Evolutionary conservation across 2,113 vertebrate genomes (phyloP), one percentile per base, ranked within the genome.

Genomic region (Macroglossus sobrinus): DNA sequence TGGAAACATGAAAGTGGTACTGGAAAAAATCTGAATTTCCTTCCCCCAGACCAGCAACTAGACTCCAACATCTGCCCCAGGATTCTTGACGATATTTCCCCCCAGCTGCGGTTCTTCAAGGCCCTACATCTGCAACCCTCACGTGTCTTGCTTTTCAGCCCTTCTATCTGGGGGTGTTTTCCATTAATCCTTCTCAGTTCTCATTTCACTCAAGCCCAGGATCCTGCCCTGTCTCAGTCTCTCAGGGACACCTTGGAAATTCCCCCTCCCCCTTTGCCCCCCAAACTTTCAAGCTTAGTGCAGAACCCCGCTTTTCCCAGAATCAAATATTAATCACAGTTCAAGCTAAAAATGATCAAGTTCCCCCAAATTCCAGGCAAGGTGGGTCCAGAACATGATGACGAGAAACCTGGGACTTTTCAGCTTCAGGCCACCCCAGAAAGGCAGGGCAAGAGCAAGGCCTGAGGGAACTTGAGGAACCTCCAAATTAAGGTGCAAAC

Each of bases 251-350:
- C 61, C 47, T 66, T 55, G 26, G 66, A 79, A 89, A 84, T 50
- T 81, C 22, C 63, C 75, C 21, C 66, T 78, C 18, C n/a, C 33
- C 50, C 47, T 10, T 68, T 18, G 2, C 26, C 59, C 35, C 2
- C 2, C 61, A 82, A 30, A 55, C 24, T 35, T 89, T 55, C 74
- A 84, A 38, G 33, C 19, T 94, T 93, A 63, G 7, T 69, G 69
- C 11, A 16, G 89, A 96, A 53, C 6, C 53, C 75, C 1, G 50
- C 81, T 38, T 89, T 96, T 86, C 74, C 55, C 79, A 86, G 38
- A 47, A 95, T 21, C 69, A 71, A 88, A 76, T 90, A 92, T 93
- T 84, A 96, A 93, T 96, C 78, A 94, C n/a, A 92, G 22, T 84
- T 97, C 43, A 64, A 22, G 59, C 12, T 91, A 69, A 96, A 95